Conservation (phyloP, 2,888 invertebrate species). For the Callyntrura sp. region DNA sequence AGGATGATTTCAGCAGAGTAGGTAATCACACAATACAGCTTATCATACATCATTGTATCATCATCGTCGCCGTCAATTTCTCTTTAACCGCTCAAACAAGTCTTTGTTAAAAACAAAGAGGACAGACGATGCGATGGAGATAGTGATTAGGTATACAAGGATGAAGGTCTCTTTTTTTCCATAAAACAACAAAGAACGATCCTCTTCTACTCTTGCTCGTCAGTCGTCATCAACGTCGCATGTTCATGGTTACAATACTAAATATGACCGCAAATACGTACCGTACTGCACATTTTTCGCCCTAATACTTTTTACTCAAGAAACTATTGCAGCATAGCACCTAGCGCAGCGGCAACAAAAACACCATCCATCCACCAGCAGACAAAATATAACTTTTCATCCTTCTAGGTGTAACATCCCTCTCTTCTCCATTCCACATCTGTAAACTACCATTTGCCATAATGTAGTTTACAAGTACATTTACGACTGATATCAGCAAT, state of each 20-base stretch:
- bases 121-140: background rate
- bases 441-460: background rate
- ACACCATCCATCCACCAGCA: too few relatives aligned
- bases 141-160: background rate
- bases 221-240: background rate
- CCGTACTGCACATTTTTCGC: slow-evolving; percentile 50
- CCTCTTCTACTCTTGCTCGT: background rate
- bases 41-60: background rate
- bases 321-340: background rate
- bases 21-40: slow-evolving; percentile 44
- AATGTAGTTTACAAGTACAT: background rate
- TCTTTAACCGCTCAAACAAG: slow-evolving; percentile 75
- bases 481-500: slow-evolving; percentile 14
- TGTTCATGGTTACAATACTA: background rate
- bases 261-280: slow-evolving; percentile 25
- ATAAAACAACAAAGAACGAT: slow-evolving; percentile 63
- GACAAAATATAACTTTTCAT: slow-evolving; percentile 18
- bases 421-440: background rate
- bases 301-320: background rate
- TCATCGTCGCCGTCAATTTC: slow-evolving; percentile 29
- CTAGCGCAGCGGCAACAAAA: background rate
- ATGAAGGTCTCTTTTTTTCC: slow-evolving; percentile 60
- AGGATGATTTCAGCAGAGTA: background rate
- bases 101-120: slow-evolving; percentile 70
- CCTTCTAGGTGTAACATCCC: background rate